Evolutionary conservation across 2,888 invertebrate genomes (phyloP), one percentile per base, ranked within the genome.

Genomic region (Crossocerus cetratus): DNA sequence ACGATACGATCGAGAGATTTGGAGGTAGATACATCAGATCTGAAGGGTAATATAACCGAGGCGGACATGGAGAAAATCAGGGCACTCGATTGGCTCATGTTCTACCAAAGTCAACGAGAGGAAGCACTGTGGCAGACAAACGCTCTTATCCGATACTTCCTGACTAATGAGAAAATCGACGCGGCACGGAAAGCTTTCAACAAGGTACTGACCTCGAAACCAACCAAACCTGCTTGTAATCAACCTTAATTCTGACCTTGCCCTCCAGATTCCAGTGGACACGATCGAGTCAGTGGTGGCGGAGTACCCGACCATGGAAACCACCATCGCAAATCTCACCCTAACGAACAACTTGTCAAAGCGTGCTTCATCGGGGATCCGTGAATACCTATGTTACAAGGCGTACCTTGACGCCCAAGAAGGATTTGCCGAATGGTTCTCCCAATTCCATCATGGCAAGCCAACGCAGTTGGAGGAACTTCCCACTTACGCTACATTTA

Each of bases 41-140:
- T 81, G 14, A 92, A 92, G 72, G 91, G 93, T 2, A 93, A 93
- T 70, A 92, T 95, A 18, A 94, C 94, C 0, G 92, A 93, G 83
- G 92, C 93, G 44, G 97, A 97, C 88, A 90, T 93, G 67, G 93
- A 93, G 72, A 95, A 95, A 89, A 95, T 96, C 61, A 93, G 93
- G 43, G 93, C 97, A 0, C 91, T 98, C 2, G 98, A 98, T 88
- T 98, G 98, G 97, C 90, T 98, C 8, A 93, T 95, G 22, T 95
- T 97, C 83, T 94, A 97, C 85, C 92, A 93, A 14, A 92, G 93
- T 59, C 97, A 98, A 90, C 91, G 95, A 54, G 93, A 94, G 49
- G 98, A 98, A 90, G 95, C 96, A 11, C 88, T 98, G 21, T 94
- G 94, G 92, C 95, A 98, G 87, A 94, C 96, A n/a, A 98, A 98